phyloP scores from a whole-genome alignment of 1,140 invertebrate species.

The Heliconius himera region DNA sequence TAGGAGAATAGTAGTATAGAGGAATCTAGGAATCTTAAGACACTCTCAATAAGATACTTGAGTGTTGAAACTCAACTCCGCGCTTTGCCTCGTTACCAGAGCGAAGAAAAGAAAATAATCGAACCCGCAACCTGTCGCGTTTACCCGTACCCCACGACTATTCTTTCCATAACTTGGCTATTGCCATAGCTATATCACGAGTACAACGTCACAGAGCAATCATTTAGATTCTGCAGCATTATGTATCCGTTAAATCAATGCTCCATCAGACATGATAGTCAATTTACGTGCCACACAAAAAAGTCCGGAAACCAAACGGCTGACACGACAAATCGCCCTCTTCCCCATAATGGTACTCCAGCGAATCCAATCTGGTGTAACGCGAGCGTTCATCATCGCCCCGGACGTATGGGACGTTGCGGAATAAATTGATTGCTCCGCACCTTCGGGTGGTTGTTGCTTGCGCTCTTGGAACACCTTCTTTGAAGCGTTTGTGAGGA shows the following conservation, averaged over 20 bases:
- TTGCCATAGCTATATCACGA: no score
- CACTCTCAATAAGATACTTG: no score
- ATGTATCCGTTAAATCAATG: slow-evolving; percentile 27
- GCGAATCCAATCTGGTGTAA: slow-evolving; percentile 37
- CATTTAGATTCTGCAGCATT: slow-evolving; percentile 1
- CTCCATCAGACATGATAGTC: slow-evolving; percentile 37
- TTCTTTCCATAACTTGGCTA: no score
- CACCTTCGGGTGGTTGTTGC: not conserved
- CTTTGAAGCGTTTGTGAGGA: not conserved
- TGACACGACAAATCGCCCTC: slow-evolving; percentile 49
- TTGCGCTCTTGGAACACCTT: not conserved
- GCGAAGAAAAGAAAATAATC: no score
- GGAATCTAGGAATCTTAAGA: no score
- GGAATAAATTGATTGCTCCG: not conserved
- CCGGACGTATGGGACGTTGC: slow-evolving; percentile 5
- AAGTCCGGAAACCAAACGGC: slow-evolving; percentile 35
- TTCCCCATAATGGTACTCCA: slow-evolving; percentile 43
- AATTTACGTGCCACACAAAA: slow-evolving; percentile 38
- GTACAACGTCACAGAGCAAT: not conserved
- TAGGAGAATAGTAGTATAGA: no score
- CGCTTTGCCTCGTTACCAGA: no score
- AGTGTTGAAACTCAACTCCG: no score
- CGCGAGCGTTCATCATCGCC: slow-evolving; percentile 36
- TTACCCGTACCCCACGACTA: no score
- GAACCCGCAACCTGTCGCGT: no score